phyloP scores from a whole-genome alignment of 2,888 invertebrate genomes.

The Epistrophella euchroma region DNA sequence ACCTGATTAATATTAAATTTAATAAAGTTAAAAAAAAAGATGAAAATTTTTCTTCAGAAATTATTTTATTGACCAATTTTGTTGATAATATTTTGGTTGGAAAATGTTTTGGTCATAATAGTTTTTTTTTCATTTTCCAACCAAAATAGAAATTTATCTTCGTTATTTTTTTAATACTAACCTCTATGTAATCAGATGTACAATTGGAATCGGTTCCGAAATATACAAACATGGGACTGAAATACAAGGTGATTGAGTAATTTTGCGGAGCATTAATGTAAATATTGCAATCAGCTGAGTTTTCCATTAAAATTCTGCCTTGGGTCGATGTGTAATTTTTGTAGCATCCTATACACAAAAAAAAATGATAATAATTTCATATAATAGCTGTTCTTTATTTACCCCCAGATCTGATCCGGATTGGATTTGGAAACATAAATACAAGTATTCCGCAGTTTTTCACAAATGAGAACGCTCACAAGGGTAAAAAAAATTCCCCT shows the following conservation, averaged over 20 bases:
- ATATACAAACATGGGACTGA: constrained; percentile 85
- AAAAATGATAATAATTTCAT: too few species aligned
- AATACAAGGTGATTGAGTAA: constrained; percentile 90
- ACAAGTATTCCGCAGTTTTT: too few species aligned
- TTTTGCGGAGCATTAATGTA: constrained; percentile 88
- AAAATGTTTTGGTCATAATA: too few species aligned
- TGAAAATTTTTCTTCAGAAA: not conserved
- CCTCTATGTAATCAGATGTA: constrained; percentile 67
- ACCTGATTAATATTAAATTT: constrained; percentile 80
- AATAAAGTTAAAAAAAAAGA: not conserved
- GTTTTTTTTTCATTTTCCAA: not conserved
- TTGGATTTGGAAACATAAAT: too few species aligned
- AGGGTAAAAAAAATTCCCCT: too few species aligned
- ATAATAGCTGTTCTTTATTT: too few species aligned
- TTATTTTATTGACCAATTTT: too few species aligned
- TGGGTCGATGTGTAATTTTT: constrained; percentile 89
- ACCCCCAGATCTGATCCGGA: too few species aligned
- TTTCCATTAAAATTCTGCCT: constrained; percentile 87
- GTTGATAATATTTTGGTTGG: too few species aligned
- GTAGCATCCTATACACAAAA: constrained; percentile 85
- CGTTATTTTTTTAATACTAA: not conserved
- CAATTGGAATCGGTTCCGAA: constrained; percentile 81
- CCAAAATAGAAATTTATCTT: not conserved
- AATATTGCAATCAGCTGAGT: constrained; percentile 86
- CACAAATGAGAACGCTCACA: too few species aligned